Base-by-base conservation (phyloP, 2,113 vertebrate species). In the Pterocles burchelli region DNA sequence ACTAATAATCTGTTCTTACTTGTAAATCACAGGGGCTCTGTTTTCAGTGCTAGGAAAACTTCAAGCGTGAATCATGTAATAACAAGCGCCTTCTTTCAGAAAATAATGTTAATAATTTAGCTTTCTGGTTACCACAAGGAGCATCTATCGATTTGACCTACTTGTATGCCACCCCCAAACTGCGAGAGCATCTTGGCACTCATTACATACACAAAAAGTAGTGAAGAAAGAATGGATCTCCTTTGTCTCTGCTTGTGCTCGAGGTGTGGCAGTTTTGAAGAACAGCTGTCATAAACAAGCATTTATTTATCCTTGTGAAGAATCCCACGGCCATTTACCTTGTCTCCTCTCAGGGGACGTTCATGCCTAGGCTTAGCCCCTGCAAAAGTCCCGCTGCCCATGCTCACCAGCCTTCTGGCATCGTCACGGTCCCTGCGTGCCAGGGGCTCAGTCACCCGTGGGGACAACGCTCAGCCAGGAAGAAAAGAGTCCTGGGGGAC, bases 51-150 rank as follows among this genome's bases (percentile, higher is more conserved):
- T 85, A 86, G 34, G 82, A 93, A 96, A 96, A 88, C 79, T 88
- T 83, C 67, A 86, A 52, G 82, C 33, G 52, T 75, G 54, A 90
- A 63, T 94, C 90, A 74, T 49, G 38, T 55, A 85, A 72, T 77
- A 88, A 80, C 28, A 71, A 73, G 68, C 0, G 0, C 57, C 45
- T 77, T 84, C 63, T 58, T 88, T 80, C 68, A 83, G 78, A 85
- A 97, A 96, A 90, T 90, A 71, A 67, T 89, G 48, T 86, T 59
- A 90, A 93, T 89, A 95, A 95, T 93, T 91, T 84, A 97, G 38
- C 55, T 93, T 46, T 73, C 81, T 95, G 58, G n/a, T 94, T 80
- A 73, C 49, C 2, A 4, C 61, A 71, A 89, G 57, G 46, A 93
- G 22, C 57, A 68, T 36, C 48, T 93, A 89, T 89, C 66, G 86